Evolutionary conservation across 2,888 invertebrate genomes (phyloP).

Genomic region (Folsomia candida): DNA sequence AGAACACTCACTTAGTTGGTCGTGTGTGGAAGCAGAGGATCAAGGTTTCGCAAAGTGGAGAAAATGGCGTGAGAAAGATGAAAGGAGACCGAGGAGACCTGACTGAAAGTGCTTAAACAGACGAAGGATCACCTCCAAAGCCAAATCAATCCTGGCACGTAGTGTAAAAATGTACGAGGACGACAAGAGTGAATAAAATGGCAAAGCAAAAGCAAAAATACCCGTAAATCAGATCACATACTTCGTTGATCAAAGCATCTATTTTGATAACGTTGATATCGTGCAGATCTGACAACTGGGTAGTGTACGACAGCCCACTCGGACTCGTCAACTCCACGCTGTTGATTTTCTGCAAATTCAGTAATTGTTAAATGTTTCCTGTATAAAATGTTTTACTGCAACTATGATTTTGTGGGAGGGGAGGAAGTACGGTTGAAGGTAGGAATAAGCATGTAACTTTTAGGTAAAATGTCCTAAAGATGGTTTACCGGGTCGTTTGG

Average conservation of each 20-base stretch:
- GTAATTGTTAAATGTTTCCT: not conserved
- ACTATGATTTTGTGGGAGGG: too few relatives aligned
- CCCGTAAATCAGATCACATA: conserved; percentile 23
- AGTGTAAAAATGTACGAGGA: too few relatives aligned
- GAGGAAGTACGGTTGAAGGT: too few relatives aligned
- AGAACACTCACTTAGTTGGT: not conserved
- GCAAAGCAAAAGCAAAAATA: too few relatives aligned
- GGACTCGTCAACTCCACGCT: conserved; percentile 49
- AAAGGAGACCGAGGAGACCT: not conserved
- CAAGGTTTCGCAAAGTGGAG: too few relatives aligned
- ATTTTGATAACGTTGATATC: conserved; percentile 50
- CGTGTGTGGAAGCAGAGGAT: too few relatives aligned
- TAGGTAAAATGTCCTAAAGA: too few relatives aligned
- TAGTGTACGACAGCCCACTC: conserved; percentile 45
- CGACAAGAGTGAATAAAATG: too few relatives aligned
- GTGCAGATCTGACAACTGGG: conserved; percentile 48
- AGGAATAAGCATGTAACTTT: too few relatives aligned
- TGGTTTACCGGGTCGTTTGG: conserved; percentile 48
- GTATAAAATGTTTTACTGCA: not conserved
- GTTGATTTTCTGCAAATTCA: conserved; percentile 29
- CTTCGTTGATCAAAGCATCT: conserved; percentile 48
- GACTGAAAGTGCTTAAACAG: not conserved
- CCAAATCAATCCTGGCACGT: too few relatives aligned
- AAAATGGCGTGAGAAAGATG: not conserved
- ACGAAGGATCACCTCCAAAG: not conserved